Base-by-base conservation (phyloP, 2,113 vertebrate genomes). In the Saccopteryx leptura region DNA sequence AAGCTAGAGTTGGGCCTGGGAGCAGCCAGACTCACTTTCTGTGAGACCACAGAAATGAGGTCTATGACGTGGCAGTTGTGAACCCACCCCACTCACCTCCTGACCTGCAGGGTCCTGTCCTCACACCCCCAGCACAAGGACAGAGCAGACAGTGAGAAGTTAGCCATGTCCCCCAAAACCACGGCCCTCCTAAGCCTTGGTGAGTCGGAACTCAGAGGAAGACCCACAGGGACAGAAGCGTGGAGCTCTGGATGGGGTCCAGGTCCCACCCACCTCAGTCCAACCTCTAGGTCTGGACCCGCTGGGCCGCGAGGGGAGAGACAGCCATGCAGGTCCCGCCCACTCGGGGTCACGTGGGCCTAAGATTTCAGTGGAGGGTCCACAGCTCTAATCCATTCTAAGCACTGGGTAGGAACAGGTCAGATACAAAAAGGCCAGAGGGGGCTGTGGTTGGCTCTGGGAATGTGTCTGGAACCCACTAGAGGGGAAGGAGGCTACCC, bases 141-240 rank as follows among this genome's bases (percentile, higher is more conserved):
- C 24, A 26, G 58, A 11, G 7, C 21, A 72, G 24, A 9, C 18
- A 26, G 19, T 1, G 5, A 33, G 50, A 74, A 23, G 17, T 28
- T 11, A 39, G 28, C 68, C 82, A 46, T 39, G 31, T 7, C 9
- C 18, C 7, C 4, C 21, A 18, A 3, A 3, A 6, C 11, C 28
- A 1, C 14, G 4, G 0, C 13, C 4, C 4, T 60, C 11, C 39
- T 75, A 33, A 66, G 33, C 6, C 28, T 74, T 0, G 7, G 58
- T 74, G 82, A 95, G 75, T 19, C 1, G 4, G 48, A 61, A 48
- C 6, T 5, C 48, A 21, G 12, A 6, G 33, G 19, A 9, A 4
- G 46, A 13, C 21, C 28, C 7, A 8, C 10, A 39, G 39, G 14
- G 12, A 4, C 56, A 23, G 31, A 11, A 3, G n/a, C 54, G 12